Evolutionary conservation across 2,797 vertebrate species (phyloP).

Genomic region (Yasuhikotakia modesta): DNA sequence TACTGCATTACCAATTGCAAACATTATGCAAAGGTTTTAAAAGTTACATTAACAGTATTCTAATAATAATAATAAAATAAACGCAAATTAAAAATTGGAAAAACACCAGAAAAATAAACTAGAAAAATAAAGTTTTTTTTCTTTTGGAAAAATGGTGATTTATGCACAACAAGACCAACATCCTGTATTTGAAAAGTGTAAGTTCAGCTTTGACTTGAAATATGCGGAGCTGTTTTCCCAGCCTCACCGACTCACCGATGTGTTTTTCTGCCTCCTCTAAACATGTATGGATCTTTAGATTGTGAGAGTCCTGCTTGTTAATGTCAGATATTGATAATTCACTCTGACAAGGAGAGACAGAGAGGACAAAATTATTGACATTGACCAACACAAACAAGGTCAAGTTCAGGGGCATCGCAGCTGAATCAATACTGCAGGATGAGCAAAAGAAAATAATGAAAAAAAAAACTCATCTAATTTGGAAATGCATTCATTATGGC

Average conservation of each 20-base stretch:
- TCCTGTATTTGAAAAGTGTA: neutral
- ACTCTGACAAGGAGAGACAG: conserved; percentile 41
- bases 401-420: conserved; percentile 64
- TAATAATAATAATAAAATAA: too few species aligned
- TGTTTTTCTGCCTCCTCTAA: conserved; percentile 37
- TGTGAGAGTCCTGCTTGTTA: conserved; percentile 52
- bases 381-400: conserved; percentile 62
- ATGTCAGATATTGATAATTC: conserved; percentile 56
- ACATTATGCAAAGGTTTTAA: too few species aligned
- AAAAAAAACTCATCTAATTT: conserved; percentile 64
- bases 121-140: neutral
- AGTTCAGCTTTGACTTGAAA: neutral
- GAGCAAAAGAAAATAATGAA: conserved; percentile 60
- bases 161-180: neutral
- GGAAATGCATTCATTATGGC: conserved; percentile 67
- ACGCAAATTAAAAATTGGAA: too few species aligned
- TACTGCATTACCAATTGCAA: too few species aligned
- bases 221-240: neutral
- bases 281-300: conserved; percentile 53
- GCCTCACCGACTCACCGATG: neutral
- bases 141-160: neutral
- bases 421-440: conserved; percentile 61
- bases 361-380: conserved; percentile 62
- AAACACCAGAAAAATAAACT: too few species aligned
- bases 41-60: too few species aligned